phyloP scores from a whole-genome alignment of 2,888 invertebrate species.

The Callosobruchus maculatus region DNA sequence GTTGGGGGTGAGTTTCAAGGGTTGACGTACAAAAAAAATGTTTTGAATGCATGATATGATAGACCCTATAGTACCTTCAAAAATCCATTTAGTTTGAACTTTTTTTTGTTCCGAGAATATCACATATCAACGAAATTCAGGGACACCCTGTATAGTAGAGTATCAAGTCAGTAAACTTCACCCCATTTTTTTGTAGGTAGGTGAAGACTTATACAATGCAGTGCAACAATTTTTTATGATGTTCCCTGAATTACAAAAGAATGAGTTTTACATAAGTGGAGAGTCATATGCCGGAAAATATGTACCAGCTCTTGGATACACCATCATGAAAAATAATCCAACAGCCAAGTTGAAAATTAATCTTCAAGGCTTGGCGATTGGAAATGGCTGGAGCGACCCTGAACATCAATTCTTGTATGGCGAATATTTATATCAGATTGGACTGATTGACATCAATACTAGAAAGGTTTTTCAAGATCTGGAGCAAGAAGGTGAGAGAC shows the following conservation, averaged over 20 bases:
- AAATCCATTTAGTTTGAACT: no score
- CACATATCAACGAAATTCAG: no score
- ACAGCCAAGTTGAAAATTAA: constrained; percentile 63
- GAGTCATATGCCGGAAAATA: constrained; percentile 83
- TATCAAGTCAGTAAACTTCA: no score
- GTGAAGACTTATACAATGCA: constrained; percentile 72
- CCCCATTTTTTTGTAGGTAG: constrained; percentile 49
- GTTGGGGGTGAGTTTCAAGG: no score
- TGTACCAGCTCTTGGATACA: constrained; percentile 72
- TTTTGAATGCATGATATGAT: no score
- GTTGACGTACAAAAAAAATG: no score
- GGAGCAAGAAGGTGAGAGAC: constrained; percentile 53
- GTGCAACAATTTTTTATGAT: constrained; percentile 78
- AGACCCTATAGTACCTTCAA: no score
- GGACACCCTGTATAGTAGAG: no score
- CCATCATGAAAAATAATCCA: constrained; percentile 64
- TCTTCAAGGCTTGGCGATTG: constrained; percentile 68
- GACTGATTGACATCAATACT: constrained; percentile 65
- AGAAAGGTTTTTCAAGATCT: constrained; percentile 57
- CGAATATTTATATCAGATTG: constrained; percentile 76
- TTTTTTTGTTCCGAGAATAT: no score
- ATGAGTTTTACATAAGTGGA: constrained; percentile 83
- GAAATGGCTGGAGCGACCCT: constrained; percentile 79
- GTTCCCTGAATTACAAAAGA: constrained; percentile 70
- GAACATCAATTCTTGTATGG: constrained; percentile 73